phyloP scores from a whole-genome alignment of 2,888 invertebrate species.

The Melanostoma scalare region DNA sequence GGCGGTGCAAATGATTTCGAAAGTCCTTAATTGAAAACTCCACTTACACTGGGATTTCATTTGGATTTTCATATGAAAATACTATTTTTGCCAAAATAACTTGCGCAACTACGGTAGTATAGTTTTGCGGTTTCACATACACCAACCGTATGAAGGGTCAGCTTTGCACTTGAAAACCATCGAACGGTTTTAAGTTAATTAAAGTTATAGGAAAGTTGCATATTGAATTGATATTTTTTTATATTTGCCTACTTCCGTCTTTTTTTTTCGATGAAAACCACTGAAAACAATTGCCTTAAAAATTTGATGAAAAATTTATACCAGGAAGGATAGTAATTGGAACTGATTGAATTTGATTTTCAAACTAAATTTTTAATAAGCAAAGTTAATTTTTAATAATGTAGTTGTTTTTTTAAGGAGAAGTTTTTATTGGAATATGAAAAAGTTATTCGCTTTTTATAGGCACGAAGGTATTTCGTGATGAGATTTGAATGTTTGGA shows the following conservation, averaged over 20 bases:
- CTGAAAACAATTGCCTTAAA: too few relatives aligned
- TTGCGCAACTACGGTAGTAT: slow-evolving; percentile 31
- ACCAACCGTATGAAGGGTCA: not conserved
- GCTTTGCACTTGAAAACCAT: slow-evolving; percentile 16
- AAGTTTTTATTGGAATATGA: too few relatives aligned
- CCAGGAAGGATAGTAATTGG: too few relatives aligned
- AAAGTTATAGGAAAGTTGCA: slow-evolving; percentile 48
- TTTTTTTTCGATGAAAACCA: not conserved
- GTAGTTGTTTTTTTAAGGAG: too few relatives aligned
- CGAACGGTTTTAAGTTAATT: slow-evolving; percentile 64
- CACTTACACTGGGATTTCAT: slow-evolving; percentile 70
- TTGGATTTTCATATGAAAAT: slow-evolving; percentile 63
- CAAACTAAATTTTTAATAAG: too few relatives aligned
- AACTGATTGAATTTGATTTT: too few relatives aligned
- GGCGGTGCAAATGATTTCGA: slow-evolving; percentile 51
- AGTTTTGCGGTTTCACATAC: slow-evolving; percentile 47
- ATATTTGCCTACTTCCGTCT: not conserved
- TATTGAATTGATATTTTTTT: slow-evolving; percentile 46
- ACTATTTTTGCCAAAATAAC: slow-evolving; percentile 57
- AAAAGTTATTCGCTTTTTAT: too few relatives aligned
- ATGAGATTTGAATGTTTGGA: too few relatives aligned
- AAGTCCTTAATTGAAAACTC: slow-evolving; percentile 72
- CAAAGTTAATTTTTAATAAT: too few relatives aligned
- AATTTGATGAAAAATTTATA: too few relatives aligned
- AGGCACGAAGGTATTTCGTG: too few relatives aligned